phyloP scores from a whole-genome alignment of 2,797 vertebrate species.

The Notolepis coatsorum region DNA sequence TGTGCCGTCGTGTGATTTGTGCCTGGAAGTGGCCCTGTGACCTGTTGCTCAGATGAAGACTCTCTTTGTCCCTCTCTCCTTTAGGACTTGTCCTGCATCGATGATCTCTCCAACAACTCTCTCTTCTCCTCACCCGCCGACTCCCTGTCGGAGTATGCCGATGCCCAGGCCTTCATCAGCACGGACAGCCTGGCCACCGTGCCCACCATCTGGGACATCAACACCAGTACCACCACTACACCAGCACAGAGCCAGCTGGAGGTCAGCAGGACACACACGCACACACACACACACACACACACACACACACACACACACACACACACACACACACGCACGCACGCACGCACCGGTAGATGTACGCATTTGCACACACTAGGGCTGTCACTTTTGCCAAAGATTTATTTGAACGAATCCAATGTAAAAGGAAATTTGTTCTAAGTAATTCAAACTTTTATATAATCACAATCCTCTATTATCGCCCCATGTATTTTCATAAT shows the following conservation, averaged over 20 bases:
- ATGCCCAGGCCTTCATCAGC: constrained; percentile 84
- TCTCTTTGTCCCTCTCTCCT: not conserved
- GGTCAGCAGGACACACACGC: constrained; percentile 72
- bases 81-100: constrained; percentile 91
- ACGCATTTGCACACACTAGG: not conserved
- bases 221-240: constrained; percentile 73
- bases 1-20: too few relatives aligned
- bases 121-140: constrained; percentile 93
- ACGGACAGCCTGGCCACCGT: constrained; percentile 86
- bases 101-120: constrained; percentile 90
- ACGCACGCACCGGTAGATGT: not conserved
- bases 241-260: constrained; percentile 84
- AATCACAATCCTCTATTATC: too few relatives aligned
- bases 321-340: not conserved
- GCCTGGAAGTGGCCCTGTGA: too few relatives aligned
- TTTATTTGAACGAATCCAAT: too few relatives aligned
- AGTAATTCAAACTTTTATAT: too few relatives aligned
- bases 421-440: too few relatives aligned
- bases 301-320: constrained; percentile 14
- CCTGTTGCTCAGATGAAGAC: too few relatives aligned
- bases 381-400: too few relatives aligned
- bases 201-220: constrained; percentile 94
- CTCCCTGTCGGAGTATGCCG: constrained; percentile 92
- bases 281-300: constrained; percentile 3
- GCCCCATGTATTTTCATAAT: too few relatives aligned